Evolutionary conservation across 2,888 invertebrate genomes (phyloP).

Genomic region (Ophioninae sp.): DNA sequence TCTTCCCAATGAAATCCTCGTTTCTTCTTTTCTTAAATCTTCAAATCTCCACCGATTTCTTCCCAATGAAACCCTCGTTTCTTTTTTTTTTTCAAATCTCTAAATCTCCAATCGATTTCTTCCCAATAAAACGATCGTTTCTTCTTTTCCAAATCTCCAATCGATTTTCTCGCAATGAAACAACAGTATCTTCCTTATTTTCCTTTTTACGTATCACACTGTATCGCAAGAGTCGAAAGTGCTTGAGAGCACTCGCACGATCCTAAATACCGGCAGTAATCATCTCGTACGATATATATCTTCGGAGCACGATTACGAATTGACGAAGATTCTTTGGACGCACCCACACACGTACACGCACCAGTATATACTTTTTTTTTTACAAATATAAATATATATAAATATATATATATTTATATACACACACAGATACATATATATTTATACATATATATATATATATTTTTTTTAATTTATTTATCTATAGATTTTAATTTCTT

Average conservation of each 20-base stretch:
- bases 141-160: too few species aligned
- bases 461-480: constrained; percentile 2
- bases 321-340: constrained; percentile 34
- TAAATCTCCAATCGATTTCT: too few species aligned
- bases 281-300: constrained; percentile 33
- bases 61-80: too few species aligned
- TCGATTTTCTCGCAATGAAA: not conserved
- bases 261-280: constrained; percentile 30
- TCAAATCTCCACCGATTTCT: too few species aligned
- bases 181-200: not conserved
- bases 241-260: constrained; percentile 2
- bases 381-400: not conserved
- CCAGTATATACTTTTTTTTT: not conserved
- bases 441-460: not conserved
- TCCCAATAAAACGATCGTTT: too few species aligned
- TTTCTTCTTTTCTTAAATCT: too few species aligned
- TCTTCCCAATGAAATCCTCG: too few species aligned
- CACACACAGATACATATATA: not conserved
- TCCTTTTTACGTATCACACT: constrained; percentile 2
- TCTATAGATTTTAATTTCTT: constrained; percentile 10
- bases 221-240: not conserved
- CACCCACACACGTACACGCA: not conserved
- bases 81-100: too few species aligned
- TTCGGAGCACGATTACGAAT: constrained; percentile 45
- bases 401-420: not conserved